phyloP scores from a whole-genome alignment of 1,140 invertebrate genomes.

The Homarus americanus region DNA sequence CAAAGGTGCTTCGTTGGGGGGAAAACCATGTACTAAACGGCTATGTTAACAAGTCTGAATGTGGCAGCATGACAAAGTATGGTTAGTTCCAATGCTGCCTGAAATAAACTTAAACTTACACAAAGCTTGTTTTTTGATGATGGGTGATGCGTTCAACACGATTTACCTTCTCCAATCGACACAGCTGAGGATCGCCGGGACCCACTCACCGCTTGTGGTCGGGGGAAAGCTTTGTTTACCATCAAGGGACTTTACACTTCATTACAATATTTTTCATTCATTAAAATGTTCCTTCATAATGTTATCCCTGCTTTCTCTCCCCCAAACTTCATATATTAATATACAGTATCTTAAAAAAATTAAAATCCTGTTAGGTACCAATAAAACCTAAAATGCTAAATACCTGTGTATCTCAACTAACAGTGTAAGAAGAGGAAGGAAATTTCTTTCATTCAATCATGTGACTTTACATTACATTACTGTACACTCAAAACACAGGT shows the following conservation, averaged over 20 bases:
- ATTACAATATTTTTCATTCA: neutral
- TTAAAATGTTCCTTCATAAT: too few relatives aligned
- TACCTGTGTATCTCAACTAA: too few relatives aligned
- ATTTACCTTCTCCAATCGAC: slow-evolving; percentile 74
- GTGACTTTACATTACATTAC: too few relatives aligned
- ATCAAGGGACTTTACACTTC: neutral
- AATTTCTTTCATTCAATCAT: too few relatives aligned
- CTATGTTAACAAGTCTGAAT: slow-evolving; percentile 66
- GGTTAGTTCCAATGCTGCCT: slow-evolving; percentile 68
- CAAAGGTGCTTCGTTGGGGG: slow-evolving; percentile 3
- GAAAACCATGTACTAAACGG: slow-evolving; percentile 47
- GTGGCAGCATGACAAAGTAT: slow-evolving; percentile 40
- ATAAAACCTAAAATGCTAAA: too few relatives aligned
- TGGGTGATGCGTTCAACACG: slow-evolving; percentile 62
- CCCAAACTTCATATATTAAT: too few relatives aligned
- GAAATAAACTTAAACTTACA: slow-evolving; percentile 64
- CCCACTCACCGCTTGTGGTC: slow-evolving; percentile 65
- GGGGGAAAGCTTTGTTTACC: slow-evolving; percentile 22
- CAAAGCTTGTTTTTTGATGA: slow-evolving; percentile 65
- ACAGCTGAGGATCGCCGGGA: slow-evolving; percentile 67
- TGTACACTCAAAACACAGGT: too few relatives aligned
- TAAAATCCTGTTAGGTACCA: too few relatives aligned
- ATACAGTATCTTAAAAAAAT: too few relatives aligned
- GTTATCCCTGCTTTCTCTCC: too few relatives aligned
- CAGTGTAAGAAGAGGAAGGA: too few relatives aligned